Evolutionary conservation across 2,888 invertebrate species (phyloP).

Genomic region (Terebella lapidaria): DNA sequence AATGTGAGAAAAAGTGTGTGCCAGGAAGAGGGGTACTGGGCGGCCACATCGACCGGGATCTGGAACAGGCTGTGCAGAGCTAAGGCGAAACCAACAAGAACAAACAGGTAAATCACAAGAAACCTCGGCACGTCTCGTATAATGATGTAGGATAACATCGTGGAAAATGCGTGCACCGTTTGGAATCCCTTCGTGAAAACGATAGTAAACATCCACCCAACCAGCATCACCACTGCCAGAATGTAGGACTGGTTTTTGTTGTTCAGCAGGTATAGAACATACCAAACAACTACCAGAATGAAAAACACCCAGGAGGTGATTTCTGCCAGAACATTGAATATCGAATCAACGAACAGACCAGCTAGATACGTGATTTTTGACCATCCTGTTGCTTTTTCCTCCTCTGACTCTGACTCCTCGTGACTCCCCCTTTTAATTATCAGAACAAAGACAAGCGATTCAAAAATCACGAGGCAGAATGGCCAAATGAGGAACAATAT

Average conservation of each 20-base stretch:
- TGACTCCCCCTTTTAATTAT: background rate
- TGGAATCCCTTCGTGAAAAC: conserved; percentile 45
- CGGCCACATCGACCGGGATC: conserved; percentile 25
- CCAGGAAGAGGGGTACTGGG: conserved; percentile 28
- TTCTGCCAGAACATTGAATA: conserved; percentile 20
- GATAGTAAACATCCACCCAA: conserved; percentile 47
- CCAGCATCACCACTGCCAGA: conserved; percentile 36
- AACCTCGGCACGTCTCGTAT: conserved; percentile 42
- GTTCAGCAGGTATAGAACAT: conserved; percentile 26
- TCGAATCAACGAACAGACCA: background rate
- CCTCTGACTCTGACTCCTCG: background rate
- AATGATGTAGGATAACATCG: conserved; percentile 47
- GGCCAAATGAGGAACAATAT: background rate
- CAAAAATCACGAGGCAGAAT: background rate
- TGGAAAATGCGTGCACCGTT: conserved; percentile 44
- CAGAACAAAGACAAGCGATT: background rate
- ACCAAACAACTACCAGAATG: conserved; percentile 34
- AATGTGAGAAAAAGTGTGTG: conserved; percentile 43
- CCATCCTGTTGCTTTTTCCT: background rate
- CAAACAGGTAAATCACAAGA: conserved; percentile 43
- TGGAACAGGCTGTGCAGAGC: conserved; percentile 45
- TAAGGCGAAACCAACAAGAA: conserved; percentile 45
- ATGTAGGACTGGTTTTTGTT: conserved; percentile 36
- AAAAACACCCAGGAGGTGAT: conserved; percentile 18
- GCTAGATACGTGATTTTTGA: background rate